Evolutionary conservation across 2,113 vertebrate species (phyloP), one percentile per base, ranked within the genome.

Genomic region (Plectropomus leopardus): DNA sequence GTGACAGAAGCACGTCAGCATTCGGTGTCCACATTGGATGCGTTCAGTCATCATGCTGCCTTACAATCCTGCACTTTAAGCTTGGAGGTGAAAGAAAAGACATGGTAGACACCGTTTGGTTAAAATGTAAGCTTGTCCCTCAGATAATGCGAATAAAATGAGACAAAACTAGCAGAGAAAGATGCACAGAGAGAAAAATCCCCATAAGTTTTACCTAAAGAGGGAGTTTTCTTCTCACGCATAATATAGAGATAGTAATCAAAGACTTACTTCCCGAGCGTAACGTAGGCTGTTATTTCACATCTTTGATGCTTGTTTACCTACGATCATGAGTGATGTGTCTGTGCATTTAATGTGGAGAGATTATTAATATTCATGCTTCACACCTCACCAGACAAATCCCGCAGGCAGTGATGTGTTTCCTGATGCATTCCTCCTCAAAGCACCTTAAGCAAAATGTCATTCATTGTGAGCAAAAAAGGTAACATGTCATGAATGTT

Each of bases 351-450:
- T n/a, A 32, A 63, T 55, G 36, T 28, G 73, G 34, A 69, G 14
- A 72, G 54, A 84, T 30, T 19, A 69, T 30, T 67, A 36, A 44
- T 67, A 83, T 83, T 72, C 67, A 86, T 83, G 81, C 80, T 61
- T 80, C 19, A 51, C 51, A 72, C 13, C 61, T 82, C 54, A 55
- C 23, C 17, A 72, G 28, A 65, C 36, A 14, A 34, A 66, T 54
- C 68, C 28, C 65, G 57, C 64, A 72, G 78, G 73, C 40, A 55
- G 40, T 21, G 70, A 68, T 45, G 65, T 16, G 42, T 82, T 48
- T 79, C 54, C 36, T 78, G n/a, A 57, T 57, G 54, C 24, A 24
- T 36, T 10, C 7, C 5, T 51, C 42, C 3, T 57, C 50, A 0
- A 11, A 75, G 83, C 70, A 85, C 78, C 72, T 65, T 57, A 30